phyloP scores from a whole-genome alignment of 2,797 vertebrate genomes.

The Delichon dasypus region DNA sequence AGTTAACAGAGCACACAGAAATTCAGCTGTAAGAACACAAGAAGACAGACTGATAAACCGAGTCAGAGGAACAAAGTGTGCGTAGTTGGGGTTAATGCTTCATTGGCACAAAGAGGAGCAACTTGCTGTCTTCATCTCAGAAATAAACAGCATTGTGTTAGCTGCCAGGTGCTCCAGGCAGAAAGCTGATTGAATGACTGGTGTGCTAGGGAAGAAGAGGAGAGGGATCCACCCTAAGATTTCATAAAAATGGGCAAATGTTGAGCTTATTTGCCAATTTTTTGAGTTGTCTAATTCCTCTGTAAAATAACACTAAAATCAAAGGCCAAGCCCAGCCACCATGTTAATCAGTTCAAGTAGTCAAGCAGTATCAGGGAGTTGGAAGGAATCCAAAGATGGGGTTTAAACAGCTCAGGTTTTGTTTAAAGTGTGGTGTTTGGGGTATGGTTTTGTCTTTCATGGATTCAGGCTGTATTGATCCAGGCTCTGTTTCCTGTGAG shows the following conservation, averaged over 20 bases:
- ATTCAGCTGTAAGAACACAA: background rate
- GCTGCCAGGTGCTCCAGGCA: background rate
- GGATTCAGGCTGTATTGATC: background rate
- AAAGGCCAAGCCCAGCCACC: background rate
- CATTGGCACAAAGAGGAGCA: background rate
- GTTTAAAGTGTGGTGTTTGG: background rate
- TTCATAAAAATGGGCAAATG: background rate
- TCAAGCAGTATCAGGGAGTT: background rate
- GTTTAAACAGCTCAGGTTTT: background rate
- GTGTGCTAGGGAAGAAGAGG: background rate
- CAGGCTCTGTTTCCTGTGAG: background rate
- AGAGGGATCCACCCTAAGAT: background rate
- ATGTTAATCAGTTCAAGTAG: background rate
- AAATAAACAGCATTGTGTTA: background rate
- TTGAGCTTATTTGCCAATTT: background rate
- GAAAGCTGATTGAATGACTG: background rate
- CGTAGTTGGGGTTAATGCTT: background rate
- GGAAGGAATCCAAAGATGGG: background rate
- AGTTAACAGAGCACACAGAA: background rate
- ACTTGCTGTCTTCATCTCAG: background rate
- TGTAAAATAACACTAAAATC: background rate
- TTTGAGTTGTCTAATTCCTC: background rate
- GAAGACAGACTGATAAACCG: background rate
- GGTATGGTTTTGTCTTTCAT: background rate
- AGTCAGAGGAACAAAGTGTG: background rate